Conservation (phyloP, 2,888 invertebrate genomes). For the Drosophila leonis region DNA sequence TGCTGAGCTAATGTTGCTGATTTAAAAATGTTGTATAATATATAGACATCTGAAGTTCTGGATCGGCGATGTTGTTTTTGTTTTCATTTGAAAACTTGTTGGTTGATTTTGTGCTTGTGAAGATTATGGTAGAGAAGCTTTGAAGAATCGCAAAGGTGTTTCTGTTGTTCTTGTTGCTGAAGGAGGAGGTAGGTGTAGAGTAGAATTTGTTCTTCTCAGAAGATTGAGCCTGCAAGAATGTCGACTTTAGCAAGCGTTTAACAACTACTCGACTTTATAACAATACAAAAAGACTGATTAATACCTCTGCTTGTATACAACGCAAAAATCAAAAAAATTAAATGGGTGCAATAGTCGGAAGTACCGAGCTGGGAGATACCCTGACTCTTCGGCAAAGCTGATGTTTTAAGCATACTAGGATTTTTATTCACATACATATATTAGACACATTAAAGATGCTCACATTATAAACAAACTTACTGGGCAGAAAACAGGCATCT, state of each 20-base stretch:
- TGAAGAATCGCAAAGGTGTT: slow-evolving; percentile 1
- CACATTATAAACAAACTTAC: too few relatives aligned
- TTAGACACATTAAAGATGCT: too few relatives aligned
- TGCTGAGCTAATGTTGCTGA: neutral
- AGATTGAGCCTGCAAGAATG: slow-evolving; percentile 7
- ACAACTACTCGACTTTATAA: neutral
- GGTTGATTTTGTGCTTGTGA: slow-evolving; percentile 5
- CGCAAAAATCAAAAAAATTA: neutral
- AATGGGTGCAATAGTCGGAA: neutral
- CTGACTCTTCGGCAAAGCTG: neutral
- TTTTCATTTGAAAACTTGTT: neutral
- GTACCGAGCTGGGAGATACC: neutral
- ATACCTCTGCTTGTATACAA: neutral
- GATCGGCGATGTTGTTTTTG: neutral
- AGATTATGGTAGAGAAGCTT: neutral
- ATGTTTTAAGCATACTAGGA: neutral
- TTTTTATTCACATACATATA: neutral
- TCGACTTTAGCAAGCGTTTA: slow-evolving; percentile 3
- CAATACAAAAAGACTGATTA: neutral
- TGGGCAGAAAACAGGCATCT: too few relatives aligned
- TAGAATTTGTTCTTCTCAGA: slow-evolving; percentile 4
- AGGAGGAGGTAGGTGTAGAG: slow-evolving; percentile 1
- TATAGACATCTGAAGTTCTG: slow-evolving; percentile 3
- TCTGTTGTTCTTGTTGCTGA: slow-evolving; percentile 4
- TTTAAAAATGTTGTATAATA: neutral